phyloP scores from a whole-genome alignment of 2,888 invertebrate genomes.

The Noctua janthe region DNA sequence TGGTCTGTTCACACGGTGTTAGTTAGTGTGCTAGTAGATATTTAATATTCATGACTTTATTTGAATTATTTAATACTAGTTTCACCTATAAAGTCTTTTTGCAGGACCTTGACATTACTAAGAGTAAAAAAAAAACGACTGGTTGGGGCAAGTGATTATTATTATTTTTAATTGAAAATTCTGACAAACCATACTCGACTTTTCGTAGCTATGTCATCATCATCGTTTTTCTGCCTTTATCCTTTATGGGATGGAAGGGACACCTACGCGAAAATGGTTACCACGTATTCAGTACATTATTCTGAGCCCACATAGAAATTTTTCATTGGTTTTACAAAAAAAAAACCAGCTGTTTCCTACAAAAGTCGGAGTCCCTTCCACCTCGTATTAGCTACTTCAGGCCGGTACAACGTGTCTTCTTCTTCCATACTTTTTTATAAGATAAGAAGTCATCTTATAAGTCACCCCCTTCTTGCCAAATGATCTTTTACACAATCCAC shows the following conservation, averaged over 20 bases:
- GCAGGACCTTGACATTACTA: not conserved
- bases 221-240: not conserved
- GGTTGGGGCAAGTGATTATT: not conserved
- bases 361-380: too few relatives aligned
- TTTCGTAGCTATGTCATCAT: too few relatives aligned
- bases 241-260: too few relatives aligned
- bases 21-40: not conserved
- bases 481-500: not conserved
- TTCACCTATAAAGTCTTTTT: not conserved
- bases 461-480: not conserved
- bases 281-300: too few relatives aligned
- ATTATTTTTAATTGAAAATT: too few relatives aligned
- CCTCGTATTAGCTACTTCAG: not conserved
- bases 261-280: too few relatives aligned
- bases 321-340: too few relatives aligned
- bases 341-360: too few relatives aligned
- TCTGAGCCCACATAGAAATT: too few relatives aligned
- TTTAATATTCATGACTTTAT: not conserved
- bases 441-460: not conserved
- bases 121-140: not conserved
- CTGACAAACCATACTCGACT: too few relatives aligned
- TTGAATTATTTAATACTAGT: not conserved
- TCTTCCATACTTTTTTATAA: not conserved
- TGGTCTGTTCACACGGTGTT: slow-evolving; percentile 18
- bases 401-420: not conserved